Evolutionary conservation across 2,113 vertebrate genomes (phyloP).

Genomic region (Aythya baeri): DNA sequence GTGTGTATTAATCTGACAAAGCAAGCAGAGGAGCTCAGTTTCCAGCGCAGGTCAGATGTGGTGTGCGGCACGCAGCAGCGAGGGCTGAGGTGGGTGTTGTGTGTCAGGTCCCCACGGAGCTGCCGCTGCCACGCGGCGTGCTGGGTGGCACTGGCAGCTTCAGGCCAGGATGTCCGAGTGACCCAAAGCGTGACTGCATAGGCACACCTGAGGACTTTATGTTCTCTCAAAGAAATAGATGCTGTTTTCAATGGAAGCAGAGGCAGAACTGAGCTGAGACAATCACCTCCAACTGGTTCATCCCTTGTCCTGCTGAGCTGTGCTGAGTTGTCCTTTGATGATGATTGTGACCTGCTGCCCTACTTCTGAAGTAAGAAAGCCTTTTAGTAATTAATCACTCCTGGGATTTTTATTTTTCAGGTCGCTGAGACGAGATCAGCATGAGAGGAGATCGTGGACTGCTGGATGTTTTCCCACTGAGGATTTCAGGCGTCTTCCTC

Average conservation of each 20-base stretch:
- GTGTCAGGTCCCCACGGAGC: neutral
- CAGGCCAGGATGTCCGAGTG: neutral
- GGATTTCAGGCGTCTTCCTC: neutral
- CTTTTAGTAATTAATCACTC: neutral
- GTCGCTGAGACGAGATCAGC: neutral
- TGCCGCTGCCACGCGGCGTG: neutral
- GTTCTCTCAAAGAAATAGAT: neutral
- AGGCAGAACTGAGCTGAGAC: neutral
- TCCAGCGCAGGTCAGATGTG: neutral
- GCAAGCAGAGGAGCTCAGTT: neutral
- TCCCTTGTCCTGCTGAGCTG: neutral
- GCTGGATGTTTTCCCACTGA: neutral
- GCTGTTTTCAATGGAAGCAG: neutral
- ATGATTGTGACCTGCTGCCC: neutral
- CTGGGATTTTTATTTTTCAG: neutral
- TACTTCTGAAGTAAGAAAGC: neutral
- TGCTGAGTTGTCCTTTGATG: neutral
- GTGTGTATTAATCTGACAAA: neutral
- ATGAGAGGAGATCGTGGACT: neutral
- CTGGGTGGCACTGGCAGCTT: neutral
- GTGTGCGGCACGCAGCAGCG: fast-evolving
- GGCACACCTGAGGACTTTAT: neutral
- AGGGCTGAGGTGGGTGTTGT: neutral
- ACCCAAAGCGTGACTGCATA: neutral
- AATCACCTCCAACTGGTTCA: neutral